Percentiles rank a stretch among this genome's conserved stretches.
These are phyloP conservation scores for Heliconius sara DNA, from an alignment of 2,888 invertebrate species.

Conservation along the genomic window DNA sequence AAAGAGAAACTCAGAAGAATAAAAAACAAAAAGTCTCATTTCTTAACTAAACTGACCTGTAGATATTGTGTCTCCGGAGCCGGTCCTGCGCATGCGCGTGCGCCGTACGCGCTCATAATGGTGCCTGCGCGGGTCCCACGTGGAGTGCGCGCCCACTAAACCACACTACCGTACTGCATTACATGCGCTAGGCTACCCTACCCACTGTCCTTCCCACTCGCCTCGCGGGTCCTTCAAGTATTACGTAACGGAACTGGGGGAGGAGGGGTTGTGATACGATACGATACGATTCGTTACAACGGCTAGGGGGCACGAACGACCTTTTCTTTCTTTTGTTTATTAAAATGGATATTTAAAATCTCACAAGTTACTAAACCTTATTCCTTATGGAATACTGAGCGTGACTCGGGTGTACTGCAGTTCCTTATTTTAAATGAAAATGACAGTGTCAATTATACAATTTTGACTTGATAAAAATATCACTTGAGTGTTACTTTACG, in stretches of 20 bases:
- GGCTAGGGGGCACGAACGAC: too few relatives aligned
- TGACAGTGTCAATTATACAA: too few relatives aligned
- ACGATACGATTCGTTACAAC: too few relatives aligned
- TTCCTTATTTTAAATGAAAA: too few relatives aligned
- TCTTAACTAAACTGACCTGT: conserved; percentile 67
- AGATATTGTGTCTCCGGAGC: conserved; percentile 87
- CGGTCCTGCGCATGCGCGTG: conserved; percentile 85
- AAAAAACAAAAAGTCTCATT: conserved; percentile 14
- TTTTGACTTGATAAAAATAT: too few relatives aligned
- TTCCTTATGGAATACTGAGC: too few relatives aligned
- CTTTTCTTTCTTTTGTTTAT: too few relatives aligned
- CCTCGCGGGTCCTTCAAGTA: not conserved
- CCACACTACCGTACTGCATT: conserved; percentile 77
- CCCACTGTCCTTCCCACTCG: conserved; percentile 33
- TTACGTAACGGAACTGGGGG: not conserved
- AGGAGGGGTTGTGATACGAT: too few relatives aligned
- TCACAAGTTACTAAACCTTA: not conserved
- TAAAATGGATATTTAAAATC: not conserved
- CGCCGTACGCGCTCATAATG: conserved; percentile 95
- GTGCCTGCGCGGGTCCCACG: conserved; percentile 95
- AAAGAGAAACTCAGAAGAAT: not conserved
- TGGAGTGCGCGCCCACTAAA: conserved; percentile 86
- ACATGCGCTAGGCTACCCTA: conserved; percentile 85
- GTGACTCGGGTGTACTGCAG: too few relatives aligned
- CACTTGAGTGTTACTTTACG: too few relatives aligned